Evolutionary conservation across 2,888 invertebrate species (phyloP), one percentile per base, ranked within the genome.

Genomic region (Pelosia muscerda): DNA sequence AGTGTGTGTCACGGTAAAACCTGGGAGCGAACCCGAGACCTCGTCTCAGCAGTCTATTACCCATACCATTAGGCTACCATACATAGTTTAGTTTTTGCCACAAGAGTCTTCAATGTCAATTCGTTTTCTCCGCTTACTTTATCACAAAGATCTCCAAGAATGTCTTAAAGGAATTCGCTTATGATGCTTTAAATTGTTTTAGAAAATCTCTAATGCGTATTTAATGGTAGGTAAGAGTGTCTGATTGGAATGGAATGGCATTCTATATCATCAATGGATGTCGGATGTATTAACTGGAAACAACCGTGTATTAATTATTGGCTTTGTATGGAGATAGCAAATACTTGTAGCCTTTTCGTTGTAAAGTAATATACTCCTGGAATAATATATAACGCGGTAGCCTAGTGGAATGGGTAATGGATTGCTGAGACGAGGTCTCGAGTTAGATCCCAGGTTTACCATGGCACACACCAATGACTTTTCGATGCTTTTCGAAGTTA

Each of bases 201-300:
- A 74, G 72, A 79, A 78, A 77, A 79, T 3, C 25, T 38, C 62
- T 79, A 54, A 79, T 79, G 75, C 54, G 0, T 1, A 60, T 79
- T 68, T 78, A 72, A 78, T 79, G 69, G 68, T 57, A 28, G 63
- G 73, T 71, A 66, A 76, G 77, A 66, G 63, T 26, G 57, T 54
- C 31, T 5, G 6, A 31, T 26, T 11, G 63, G 54, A 23, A 38
- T 58, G 66, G 66, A 63, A 60, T 71, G 54, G 58, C 58, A 65
- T 62, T 62, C 57, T 38, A 11, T 31, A 23, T 42, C 28, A 31
- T 38, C 19, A 59, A 5, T 8, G 38, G 38, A 25, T 59, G 25
- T 31, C 22, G 53, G 53, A 62, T 53, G n/a, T 62, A 15, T 49
- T 5, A 28, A 26, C 5, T 2, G n/a, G 13, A 53, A 28, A 6